Base-by-base conservation (phyloP, 2,888 invertebrate genomes). In the Heliconius ethilla region DNA sequence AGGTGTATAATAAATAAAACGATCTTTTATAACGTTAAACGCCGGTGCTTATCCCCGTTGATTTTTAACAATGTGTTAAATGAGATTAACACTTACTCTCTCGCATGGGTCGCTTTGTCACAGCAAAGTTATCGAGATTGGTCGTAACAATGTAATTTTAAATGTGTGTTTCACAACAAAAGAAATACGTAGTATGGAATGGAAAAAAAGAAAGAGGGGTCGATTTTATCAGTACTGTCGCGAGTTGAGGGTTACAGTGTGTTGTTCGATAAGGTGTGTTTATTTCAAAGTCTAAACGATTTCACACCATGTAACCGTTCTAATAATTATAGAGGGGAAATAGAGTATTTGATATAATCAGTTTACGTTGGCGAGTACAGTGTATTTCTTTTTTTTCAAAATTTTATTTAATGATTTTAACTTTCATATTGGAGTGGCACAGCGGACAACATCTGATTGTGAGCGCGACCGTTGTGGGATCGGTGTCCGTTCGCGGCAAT, bases 1-100 rank as follows among this genome's bases (percentile, higher is more conserved):
- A 76, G 70, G 66, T 75, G 72, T 73, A 55, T 45, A 22, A 79
- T 78, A 79, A 82, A 81, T 80, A 85, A 81, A 75, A 78, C 81
- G 84, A 84, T 87, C 90, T 85, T 88, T 87, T 82, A 85, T 87
- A 85, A 79, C 75, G 74, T 80, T 78, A 89, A 91, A 89, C 86
- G 88, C 88, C 89, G 89, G 51, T 87, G 87, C 87, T 85, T 84
- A 86, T 87, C 89, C 92, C 92, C 87, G 90, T 90, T 89, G 92
- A 80, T 90, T 87, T 88, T 88, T 90, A 88, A 92, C 91, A 93
- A 91, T 92, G 89, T 88, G 90, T 90, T 89, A 91, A 92, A 93
- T 93, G 93, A 91, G 94, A 94, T 94, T 94, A 93, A 93, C 94
- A 93, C 93, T 93, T 91, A 90, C 83, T 83, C 85, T 83, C 87